Evolutionary conservation across 1,140 invertebrate genomes (phyloP), one percentile per base, ranked within the genome.

Genomic region (Cyclargus thomasi): DNA sequence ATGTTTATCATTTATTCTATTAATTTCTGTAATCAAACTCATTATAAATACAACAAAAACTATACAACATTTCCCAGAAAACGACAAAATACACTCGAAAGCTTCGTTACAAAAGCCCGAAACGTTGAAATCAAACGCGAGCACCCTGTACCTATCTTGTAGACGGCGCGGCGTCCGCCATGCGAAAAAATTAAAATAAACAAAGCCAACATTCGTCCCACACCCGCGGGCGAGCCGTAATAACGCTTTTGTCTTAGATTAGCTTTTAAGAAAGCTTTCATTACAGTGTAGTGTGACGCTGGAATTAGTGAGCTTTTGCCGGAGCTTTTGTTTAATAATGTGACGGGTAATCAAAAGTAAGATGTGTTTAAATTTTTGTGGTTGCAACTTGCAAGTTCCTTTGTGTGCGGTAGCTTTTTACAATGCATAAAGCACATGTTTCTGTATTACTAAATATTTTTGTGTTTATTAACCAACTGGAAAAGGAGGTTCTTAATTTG

Each of bases 101-200:
- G 4, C 6, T 55, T 17, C 14, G 6, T 55, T 55, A 17, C 18
- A 16, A n/a, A 53, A 65, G 23, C 20, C 20, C 18, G 8, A 57
- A 71, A 59, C 78, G 78, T 55, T 72, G 79, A 83, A 72, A 81
- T 77, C 66, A 69, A 47, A 66, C 55, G 39, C 29, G 14, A 47
- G 39, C 71, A 83, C 79, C 83, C 85, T 87, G 81, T 72, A 76
- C 69, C 68, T 80, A 79, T 76, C 70, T 74, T 77, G 74, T 78
- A 84, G 81, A 83, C 78, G 77, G 77, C 72, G 76, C 79, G 77
- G 76, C 72, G 77, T 76, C 74, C 70, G 75, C 81, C 77, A 86
- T 80, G 85, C 82, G 83, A 83, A 88, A 86, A 88, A 86, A 88
- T 86, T 88, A 86, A 88, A 88, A 86, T 83, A 86, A 88, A 88